phyloP scores from a whole-genome alignment of 2,797 vertebrate genomes.

The Pitangus sulphuratus region DNA sequence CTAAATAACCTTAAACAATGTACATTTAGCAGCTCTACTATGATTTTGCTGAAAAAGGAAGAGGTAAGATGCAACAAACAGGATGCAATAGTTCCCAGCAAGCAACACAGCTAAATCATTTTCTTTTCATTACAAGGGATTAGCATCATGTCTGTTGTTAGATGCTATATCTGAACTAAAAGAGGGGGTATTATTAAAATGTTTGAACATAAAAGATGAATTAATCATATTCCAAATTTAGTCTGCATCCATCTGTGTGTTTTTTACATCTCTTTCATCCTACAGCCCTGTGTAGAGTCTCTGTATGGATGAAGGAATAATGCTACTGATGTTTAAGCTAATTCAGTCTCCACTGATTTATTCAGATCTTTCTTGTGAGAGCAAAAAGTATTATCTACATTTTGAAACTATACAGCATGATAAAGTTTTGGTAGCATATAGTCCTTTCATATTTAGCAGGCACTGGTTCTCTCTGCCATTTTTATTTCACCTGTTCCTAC shows the following conservation, averaged over 20 bases:
- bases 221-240: background rate
- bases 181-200: background rate
- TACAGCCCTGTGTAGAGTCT: background rate
- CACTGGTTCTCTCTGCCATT: background rate
- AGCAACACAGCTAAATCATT: background rate
- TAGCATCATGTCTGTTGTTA: background rate
- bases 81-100: background rate
- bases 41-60: background rate
- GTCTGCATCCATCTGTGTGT: background rate
- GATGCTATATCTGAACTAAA: background rate
- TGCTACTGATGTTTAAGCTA: background rate
- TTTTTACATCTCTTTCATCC: background rate
- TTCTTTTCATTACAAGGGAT: background rate
- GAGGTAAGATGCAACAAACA: background rate
- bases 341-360: background rate
- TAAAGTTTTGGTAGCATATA: background rate
- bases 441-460: background rate
- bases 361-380: background rate
- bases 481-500: constrained; percentile 11
- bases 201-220: background rate
- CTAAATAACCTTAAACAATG: background rate
- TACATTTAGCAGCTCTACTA: background rate
- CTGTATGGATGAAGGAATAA: background rate
- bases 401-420: background rate
- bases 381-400: background rate